phyloP scores from a whole-genome alignment of 2,888 invertebrate species.

The Apamea epomidion region DNA sequence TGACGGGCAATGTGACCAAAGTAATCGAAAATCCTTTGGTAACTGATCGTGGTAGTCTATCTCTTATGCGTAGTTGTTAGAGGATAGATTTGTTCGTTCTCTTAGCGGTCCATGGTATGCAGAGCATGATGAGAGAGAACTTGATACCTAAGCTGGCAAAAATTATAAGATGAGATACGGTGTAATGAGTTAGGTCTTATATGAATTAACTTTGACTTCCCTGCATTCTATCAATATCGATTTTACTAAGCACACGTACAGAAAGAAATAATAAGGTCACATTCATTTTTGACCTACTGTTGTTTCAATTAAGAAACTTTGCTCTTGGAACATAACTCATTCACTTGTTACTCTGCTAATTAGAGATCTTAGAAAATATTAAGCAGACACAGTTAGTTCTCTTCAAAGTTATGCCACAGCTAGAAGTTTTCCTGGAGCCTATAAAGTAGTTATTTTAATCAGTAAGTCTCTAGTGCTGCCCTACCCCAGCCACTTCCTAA shows the following conservation, averaged over 20 bases:
- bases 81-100: too few relatives aligned
- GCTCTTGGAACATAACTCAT: neutral
- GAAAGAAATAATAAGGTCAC: neutral
- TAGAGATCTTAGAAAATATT: neutral
- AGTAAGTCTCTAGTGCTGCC: neutral
- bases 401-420: neutral
- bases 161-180: neutral
- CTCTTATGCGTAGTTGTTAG: too few relatives aligned
- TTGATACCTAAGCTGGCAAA: neutral
- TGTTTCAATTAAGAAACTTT: neutral
- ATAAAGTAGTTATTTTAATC: neutral
- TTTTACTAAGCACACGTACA: neutral
- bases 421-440: neutral
- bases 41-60: too few relatives aligned
- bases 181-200: neutral
- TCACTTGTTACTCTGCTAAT: neutral
- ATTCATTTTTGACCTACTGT: neutral
- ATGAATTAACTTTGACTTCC: neutral
- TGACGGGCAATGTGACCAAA: too few relatives aligned
- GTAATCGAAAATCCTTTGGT: too few relatives aligned
- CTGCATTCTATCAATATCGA: neutral
- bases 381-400: neutral
- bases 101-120: too few relatives aligned
- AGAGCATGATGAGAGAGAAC: too few relatives aligned
- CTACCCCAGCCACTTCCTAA: neutral